Conservation (phyloP, 2,113 vertebrate genomes). For the Prionailurus viverrinus region DNA sequence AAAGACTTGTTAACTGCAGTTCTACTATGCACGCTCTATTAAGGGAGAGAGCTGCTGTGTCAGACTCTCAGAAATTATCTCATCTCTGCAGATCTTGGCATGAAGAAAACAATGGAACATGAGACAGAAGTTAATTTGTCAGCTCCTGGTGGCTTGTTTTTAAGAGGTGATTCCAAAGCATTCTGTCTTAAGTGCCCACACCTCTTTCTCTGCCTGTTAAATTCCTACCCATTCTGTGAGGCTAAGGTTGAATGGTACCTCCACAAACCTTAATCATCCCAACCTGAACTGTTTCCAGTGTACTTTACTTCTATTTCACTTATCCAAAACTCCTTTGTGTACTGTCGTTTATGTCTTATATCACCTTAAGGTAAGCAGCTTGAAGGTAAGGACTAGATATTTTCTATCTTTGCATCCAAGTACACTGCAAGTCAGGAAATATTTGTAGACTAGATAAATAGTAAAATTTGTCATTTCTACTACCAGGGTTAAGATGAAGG, state of each 20-base stretch:
- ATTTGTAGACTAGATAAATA: neutral
- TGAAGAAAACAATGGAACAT: neutral
- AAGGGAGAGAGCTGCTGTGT: neutral
- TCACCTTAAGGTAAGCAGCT: neutral
- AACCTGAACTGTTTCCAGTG: neutral
- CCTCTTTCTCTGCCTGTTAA: neutral
- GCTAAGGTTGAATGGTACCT: neutral
- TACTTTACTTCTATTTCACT: neutral
- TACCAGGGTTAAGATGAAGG: neutral
- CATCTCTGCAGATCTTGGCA: neutral
- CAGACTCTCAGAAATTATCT: neutral
- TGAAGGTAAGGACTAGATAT: neutral
- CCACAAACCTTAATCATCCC: neutral
- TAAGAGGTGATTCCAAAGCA: neutral
- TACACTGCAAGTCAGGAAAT: neutral
- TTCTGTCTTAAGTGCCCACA: neutral
- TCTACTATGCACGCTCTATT: neutral
- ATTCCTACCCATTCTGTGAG: neutral
- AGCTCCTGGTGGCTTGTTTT: neutral
- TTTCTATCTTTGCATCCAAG: neutral
- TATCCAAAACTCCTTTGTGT: neutral
- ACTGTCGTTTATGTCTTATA: neutral
- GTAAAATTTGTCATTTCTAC: neutral
- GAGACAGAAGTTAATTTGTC: constrained; percentile 37
- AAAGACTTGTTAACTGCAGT: constrained; percentile 76